A percentile compares a stretch with the other conserved stretches of the same genome.
Evolutionary conservation across 2,888 invertebrate genomes (phyloP).

Genomic region (Seira sanloemensis): DNA sequence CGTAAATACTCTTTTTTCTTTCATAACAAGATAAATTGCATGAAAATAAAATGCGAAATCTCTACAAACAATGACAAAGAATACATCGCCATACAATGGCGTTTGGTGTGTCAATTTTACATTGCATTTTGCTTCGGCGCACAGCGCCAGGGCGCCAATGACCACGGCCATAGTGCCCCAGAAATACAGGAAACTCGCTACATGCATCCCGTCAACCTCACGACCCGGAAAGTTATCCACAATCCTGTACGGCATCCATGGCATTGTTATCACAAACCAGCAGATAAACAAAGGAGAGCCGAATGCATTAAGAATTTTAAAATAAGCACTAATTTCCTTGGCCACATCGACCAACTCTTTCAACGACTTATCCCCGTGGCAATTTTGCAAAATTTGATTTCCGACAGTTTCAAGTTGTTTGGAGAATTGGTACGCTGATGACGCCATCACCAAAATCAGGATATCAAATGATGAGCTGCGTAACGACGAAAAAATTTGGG

Average conservation of each 20-base stretch:
- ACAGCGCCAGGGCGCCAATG: no score
- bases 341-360: no score
- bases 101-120: no score
- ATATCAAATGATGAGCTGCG: not conserved
- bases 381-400: not conserved
- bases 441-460: not conserved
- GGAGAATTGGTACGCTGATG: not conserved
- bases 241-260: constrained; percentile 24
- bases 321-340: not conserved
- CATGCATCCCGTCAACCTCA: not conserved
- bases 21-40: no score
- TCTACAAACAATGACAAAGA: no score
- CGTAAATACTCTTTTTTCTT: no score
- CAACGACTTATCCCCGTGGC: no score
- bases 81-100: no score
- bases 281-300: not conserved
- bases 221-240: constrained; percentile 8
- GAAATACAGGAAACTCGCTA: no score
- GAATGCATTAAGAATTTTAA: constrained; percentile 13
- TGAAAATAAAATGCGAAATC: no score
- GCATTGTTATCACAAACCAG: constrained; percentile 32
- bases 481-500: not conserved
- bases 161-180: no score
- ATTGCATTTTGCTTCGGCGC: constrained; percentile 11
- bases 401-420: not conserved